Evolutionary conservation across 2,113 vertebrate species (phyloP), one percentile per base, ranked within the genome.

Genomic region (Cyprinodon brontotheroides): DNA sequence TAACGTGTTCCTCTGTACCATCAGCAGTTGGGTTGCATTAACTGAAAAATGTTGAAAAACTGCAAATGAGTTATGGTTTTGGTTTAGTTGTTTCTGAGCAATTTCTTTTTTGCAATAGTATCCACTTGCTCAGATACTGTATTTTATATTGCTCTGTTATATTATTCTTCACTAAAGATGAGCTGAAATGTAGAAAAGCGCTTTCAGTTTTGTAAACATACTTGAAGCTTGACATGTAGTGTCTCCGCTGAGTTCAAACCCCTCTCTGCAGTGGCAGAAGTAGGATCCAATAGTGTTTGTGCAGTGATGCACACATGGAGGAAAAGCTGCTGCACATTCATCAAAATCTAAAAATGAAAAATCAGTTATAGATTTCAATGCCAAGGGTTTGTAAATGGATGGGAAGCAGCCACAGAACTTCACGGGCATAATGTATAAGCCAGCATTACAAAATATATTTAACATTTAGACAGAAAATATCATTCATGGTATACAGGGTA

Each of bases 251-350:
- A 94, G 87, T 50, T 66, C 88, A 68, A 96, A 95, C 36, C 96
- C 96, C 14, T 91, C 76, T 60, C 89, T 72, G 76, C 97, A 98
- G 11, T 65, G 45, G 0, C 96, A 98, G 62, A 79, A 91, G 81
- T 93, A 97, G 43, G 95, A 90, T 0, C 96, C 96, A 0, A 80
- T 77, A 0, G 90, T 93, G 53, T 98, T 97, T 8, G 43, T 80
- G 85, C 96, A 97, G 10, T 93, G 70, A 72, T 98, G 96, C 71
- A 83, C 91, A 82, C 96, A 98, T 11, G 95, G 94, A 57, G 90
- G 75, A 38, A 92, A 94, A 3, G 92, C 84, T 78, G 82, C 57
- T 4, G 94, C 91, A 81, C 96, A 98, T 75, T 97, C 97, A 1
- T 98, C 95, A 75, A 96, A 17, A 92, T 97, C 96, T 97, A 84